Evolutionary conservation across 2,888 invertebrate species (phyloP), one percentile per base, ranked within the genome.

Genomic region (Diplazon laetatorius): DNA sequence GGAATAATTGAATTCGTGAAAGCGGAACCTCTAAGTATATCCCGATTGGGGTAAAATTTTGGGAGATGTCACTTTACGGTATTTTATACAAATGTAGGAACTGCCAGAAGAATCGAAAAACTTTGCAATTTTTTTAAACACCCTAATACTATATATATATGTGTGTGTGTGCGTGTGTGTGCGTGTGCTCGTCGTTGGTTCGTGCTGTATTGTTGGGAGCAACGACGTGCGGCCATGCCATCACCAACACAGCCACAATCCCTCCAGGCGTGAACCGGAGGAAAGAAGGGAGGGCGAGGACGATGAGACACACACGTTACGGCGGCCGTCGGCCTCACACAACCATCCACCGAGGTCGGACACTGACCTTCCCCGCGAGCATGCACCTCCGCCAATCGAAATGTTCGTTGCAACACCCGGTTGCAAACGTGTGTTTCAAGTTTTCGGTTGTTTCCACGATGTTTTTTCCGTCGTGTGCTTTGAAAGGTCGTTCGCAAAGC

Each of bases 321-420:
- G 16, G 76, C 76, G 78, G 74, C 77, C 75, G 74, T 76, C 76
- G 81, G 77, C 80, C 68, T 68, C 71, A 62, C 71, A 62, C 65
- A 42, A 57, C 66, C 68, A 71, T 71, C 57, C 30, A 75, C 63
- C 42, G 78, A 79, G 78, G 78, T 79, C 78, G 78, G 78, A 79
- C 78, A 79, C 75, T 79, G 78, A 79, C 78, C 78, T 79, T 79
- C 70, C 72, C 63, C 57, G 60, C 68, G 66, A 50, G 48, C 62
- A 44, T 59, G 71, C 55, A 14, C 50, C 63, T 68, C 57, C 57
- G 20, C 62, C 46, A 44, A 78, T 70, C 65, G 46, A 63, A 69
- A 63, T 55, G 55, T 66, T 69, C 25, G 59, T 57, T 66, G 65
- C 66, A 68, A 9, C 44, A 18, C 68, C 25, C 63, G 18, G 16